phyloP scores from a whole-genome alignment of 2,888 invertebrate genomes.

The Cerceris ruficornis region DNA sequence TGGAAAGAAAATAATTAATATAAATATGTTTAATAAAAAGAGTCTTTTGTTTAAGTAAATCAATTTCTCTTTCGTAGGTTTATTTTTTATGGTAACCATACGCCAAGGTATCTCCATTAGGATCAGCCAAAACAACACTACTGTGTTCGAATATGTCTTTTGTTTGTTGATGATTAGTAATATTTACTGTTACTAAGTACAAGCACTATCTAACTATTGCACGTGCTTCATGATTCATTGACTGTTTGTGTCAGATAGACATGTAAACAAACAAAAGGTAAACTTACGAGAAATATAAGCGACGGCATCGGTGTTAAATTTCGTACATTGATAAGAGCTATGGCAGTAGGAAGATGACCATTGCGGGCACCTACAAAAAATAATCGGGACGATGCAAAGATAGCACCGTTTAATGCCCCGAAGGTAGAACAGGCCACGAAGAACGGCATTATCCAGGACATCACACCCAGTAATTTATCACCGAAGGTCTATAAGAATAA shows the following conservation, averaged over 20 bases:
- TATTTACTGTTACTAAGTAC: too few relatives aligned
- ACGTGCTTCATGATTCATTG: not conserved
- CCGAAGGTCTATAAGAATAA: conserved; percentile 88
- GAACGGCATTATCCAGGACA: conserved; percentile 96
- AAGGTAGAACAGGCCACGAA: conserved; percentile 98
- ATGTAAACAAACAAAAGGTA: not conserved
- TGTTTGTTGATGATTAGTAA: too few relatives aligned
- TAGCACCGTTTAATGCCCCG: conserved; percentile 97
- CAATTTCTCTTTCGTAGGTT: too few relatives aligned
- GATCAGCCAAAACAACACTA: too few relatives aligned
- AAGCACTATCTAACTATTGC: not conserved
- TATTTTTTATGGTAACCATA: too few relatives aligned
- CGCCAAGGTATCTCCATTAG: too few relatives aligned
- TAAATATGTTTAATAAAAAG: too few relatives aligned
- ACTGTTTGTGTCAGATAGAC: not conserved
- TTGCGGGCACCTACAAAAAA: conserved; percentile 95
- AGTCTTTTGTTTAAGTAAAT: too few relatives aligned
- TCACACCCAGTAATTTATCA: conserved; percentile 91
- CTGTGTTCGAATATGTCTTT: too few relatives aligned
- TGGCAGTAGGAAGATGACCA: conserved; percentile 93
- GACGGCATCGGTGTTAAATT: conserved; percentile 93
- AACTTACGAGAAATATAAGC: conserved; percentile 90
- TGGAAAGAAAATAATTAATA: too few relatives aligned
- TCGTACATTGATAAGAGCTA: conserved; percentile 91
- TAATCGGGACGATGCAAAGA: conserved; percentile 95